These are phyloP conservation scores for Heterocephalus glaber DNA, from an alignment of 2,113 vertebrate genomes.

Conservation along the genomic window DNA sequence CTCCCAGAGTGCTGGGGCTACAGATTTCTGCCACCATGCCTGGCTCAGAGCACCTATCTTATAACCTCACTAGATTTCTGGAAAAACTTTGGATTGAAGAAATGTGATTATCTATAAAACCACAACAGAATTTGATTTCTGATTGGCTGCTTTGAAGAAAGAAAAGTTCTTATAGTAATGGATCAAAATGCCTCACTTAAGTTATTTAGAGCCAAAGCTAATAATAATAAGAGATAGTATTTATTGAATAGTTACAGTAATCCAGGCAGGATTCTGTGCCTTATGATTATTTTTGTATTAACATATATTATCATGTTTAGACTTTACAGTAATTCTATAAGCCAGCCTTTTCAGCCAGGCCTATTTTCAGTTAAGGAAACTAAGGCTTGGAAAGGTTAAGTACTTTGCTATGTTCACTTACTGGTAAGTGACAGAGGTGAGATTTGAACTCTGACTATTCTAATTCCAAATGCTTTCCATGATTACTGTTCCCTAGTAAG, in stretches of 20 bases:
- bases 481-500: neutral
- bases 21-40: neutral
- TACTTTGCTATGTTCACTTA: neutral
- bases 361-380: neutral
- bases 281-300: neutral
- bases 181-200: neutral
- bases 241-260: neutral
- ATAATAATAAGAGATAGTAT: neutral
- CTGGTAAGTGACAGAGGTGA: neutral
- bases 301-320: neutral
- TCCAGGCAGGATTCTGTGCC: neutral
- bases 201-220: slow-evolving; percentile 15
- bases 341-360: neutral
- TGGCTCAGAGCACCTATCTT: neutral
- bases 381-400: neutral
- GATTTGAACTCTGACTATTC: neutral
- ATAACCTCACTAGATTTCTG: neutral
- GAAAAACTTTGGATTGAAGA: neutral
- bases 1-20: neutral
- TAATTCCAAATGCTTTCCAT: neutral
- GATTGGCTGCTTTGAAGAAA: neutral
- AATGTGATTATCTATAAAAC: neutral
- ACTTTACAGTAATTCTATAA: neutral
- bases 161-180: neutral
- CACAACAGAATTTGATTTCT: slow-evolving; percentile 9